Percentiles rank a stretch among this genome's conserved stretches.
phyloP scores from a whole-genome alignment of 2,888 invertebrate species.

The Platycnemis pennipes region DNA sequence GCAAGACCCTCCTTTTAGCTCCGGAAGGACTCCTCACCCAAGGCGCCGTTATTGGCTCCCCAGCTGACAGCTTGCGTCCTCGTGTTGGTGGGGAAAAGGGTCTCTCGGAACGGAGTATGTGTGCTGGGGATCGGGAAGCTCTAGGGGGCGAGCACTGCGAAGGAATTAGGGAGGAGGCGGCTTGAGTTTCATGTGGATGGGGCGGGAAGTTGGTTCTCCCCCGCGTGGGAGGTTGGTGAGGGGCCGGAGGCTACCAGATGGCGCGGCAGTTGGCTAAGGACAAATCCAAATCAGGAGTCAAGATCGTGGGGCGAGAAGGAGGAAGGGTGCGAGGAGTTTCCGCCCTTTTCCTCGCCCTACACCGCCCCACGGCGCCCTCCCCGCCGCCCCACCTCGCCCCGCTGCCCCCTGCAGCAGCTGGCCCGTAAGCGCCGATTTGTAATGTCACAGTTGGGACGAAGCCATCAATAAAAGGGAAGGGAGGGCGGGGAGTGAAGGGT shows the following conservation, averaged over 20 bases:
- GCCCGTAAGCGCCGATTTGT: slow-evolving; percentile 69
- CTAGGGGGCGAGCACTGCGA: background rate
- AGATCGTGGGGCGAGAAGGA: slow-evolving; percentile 46
- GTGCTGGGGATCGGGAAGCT: background rate
- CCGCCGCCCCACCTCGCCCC: background rate
- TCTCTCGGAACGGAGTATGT: background rate
- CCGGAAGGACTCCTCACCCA: slow-evolving; percentile 37
- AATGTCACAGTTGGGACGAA: slow-evolving; percentile 69
- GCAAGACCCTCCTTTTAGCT: background rate
- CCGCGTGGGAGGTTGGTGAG: background rate
- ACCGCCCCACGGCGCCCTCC: background rate
- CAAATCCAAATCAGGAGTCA: slow-evolving; percentile 68
- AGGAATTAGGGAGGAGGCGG: background rate
- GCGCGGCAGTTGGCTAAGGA: slow-evolving; percentile 68
- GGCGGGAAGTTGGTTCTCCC: background rate
- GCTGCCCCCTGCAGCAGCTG: slow-evolving; percentile 54
- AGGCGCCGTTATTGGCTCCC: slow-evolving; percentile 57
- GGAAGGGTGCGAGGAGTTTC: background rate
- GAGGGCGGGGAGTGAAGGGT: background rate
- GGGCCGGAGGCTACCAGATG: slow-evolving; percentile 49
- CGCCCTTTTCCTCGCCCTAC: too few relatives aligned
- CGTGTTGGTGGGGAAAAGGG: slow-evolving; percentile 34
- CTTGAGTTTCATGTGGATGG: background rate
- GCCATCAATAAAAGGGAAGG: slow-evolving; percentile 69
- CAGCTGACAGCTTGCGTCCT: slow-evolving; percentile 53